Percentiles rank a stretch among this genome's conserved stretches.
phyloP scores from a whole-genome alignment of 2,797 vertebrate genomes.

The Scolopax bukidnonensis region DNA sequence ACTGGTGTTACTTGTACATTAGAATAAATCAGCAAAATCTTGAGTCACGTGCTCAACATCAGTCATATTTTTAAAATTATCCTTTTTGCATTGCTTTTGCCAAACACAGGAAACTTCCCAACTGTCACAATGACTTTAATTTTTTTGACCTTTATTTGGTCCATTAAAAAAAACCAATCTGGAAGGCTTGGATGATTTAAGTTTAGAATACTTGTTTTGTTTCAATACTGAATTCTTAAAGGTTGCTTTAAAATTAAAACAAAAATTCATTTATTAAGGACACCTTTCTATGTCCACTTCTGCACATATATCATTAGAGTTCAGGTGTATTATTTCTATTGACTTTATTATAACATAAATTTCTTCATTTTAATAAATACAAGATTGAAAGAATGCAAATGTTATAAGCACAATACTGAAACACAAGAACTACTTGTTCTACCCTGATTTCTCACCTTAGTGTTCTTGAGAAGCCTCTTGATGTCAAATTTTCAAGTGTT shows the following conservation, averaged over 20 bases:
- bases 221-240: not conserved
- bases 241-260: not conserved
- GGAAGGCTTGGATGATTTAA: not conserved
- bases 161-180: not conserved
- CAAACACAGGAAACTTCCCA: not conserved
- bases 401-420: accelerated
- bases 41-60: not conserved
- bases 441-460: not conserved
- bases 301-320: not conserved
- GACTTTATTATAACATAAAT: not conserved
- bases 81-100: not conserved
- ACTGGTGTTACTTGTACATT: not conserved
- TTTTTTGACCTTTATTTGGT: not conserved
- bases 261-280: not conserved
- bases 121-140: not conserved
- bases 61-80: not conserved
- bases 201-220: not conserved
- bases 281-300: not conserved
- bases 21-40: not conserved
- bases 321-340: not conserved
- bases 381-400: not conserved
- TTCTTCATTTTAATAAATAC: not conserved
- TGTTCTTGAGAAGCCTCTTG: not conserved
- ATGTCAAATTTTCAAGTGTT: not conserved
- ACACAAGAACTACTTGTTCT: not conserved